Percentiles rank a stretch among this genome's conserved stretches.
phyloP scores from a whole-genome alignment of 2,797 vertebrate species.

The Sebastiscus albofasciatus region DNA sequence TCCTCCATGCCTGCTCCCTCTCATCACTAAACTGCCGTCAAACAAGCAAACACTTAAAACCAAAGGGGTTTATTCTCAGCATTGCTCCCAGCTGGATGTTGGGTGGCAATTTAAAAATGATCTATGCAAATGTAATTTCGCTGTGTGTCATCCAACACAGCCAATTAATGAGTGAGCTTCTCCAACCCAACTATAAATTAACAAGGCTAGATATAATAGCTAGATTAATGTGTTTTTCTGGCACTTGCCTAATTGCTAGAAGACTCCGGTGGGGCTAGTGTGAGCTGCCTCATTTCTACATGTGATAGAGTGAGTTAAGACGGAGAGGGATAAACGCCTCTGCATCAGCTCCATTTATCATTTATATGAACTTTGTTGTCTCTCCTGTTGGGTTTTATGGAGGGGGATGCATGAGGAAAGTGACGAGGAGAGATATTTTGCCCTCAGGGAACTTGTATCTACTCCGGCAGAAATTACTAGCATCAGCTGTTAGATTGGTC shows the following conservation, averaged over 20 bases:
- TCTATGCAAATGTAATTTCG: constrained; percentile 85
- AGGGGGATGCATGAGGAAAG: constrained; percentile 25
- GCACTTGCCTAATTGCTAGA: constrained; percentile 83
- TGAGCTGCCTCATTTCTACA: constrained; percentile 67
- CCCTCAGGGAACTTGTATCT: constrained; percentile 45
- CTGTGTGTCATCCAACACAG: constrained; percentile 81
- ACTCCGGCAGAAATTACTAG: constrained; percentile 39
- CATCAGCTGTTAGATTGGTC: constrained; percentile 47
- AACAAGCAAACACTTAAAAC: constrained; percentile 71
- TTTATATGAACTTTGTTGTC: constrained; percentile 62
- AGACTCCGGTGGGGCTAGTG: constrained; percentile 76
- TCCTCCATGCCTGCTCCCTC: constrained; percentile 30
- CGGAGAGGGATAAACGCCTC: constrained; percentile 52
- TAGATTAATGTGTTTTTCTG: constrained; percentile 86
- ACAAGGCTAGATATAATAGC: constrained; percentile 83
- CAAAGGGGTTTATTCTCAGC: constrained; percentile 68
- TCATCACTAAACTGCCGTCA: constrained; percentile 56
- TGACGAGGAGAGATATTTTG: constrained; percentile 28
- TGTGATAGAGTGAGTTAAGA: constrained; percentile 67
- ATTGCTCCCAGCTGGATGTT: constrained; percentile 73
- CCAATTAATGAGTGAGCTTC: constrained; percentile 84
- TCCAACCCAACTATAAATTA: constrained; percentile 83
- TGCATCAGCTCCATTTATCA: constrained; percentile 62
- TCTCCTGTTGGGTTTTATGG: constrained; percentile 44
- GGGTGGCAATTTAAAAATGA: constrained; percentile 82